A percentile compares a stretch with the other conserved stretches of the same genome.
Evolutionary conservation across 2,113 vertebrate species (phyloP).

Genomic region (Phylloscopus trochilus): DNA sequence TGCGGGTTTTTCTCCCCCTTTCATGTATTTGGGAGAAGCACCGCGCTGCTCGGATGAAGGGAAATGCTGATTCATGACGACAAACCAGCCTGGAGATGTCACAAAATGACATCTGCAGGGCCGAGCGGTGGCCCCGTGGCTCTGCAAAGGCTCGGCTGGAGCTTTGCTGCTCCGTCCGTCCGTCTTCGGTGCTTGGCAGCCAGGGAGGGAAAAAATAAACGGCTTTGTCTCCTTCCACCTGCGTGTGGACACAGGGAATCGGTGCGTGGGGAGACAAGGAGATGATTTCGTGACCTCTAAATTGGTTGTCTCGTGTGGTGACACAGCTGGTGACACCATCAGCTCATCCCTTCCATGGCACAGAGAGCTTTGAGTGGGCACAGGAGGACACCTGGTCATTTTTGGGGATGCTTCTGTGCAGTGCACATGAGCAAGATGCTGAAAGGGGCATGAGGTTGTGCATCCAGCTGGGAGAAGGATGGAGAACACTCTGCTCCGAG

Average conservation of each 20-base stretch:
- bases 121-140: not conserved
- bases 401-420: fast-evolving
- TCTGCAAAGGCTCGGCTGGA: not conserved
- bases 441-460: fast-evolving
- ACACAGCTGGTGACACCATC: not conserved
- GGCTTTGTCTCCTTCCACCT: not conserved
- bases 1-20: fast-evolving
- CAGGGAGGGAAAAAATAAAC: not conserved
- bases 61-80: constrained; percentile 41
- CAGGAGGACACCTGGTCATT: not conserved
- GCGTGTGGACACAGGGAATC: not conserved
- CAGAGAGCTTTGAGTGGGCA: fast-evolving
- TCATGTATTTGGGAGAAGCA: not conserved
- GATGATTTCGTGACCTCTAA: not conserved
- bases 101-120: not conserved
- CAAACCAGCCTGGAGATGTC: constrained; percentile 24
- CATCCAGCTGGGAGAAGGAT: not conserved
- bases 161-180: not conserved
- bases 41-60: not conserved
- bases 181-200: not conserved
- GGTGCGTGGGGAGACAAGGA: not conserved
- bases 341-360: not conserved
- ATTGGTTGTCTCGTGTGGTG: not conserved
- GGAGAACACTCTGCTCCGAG: not conserved
- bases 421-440: fast-evolving